Base-by-base conservation (phyloP, 1,140 invertebrate genomes). In the Popillia japonica region DNA sequence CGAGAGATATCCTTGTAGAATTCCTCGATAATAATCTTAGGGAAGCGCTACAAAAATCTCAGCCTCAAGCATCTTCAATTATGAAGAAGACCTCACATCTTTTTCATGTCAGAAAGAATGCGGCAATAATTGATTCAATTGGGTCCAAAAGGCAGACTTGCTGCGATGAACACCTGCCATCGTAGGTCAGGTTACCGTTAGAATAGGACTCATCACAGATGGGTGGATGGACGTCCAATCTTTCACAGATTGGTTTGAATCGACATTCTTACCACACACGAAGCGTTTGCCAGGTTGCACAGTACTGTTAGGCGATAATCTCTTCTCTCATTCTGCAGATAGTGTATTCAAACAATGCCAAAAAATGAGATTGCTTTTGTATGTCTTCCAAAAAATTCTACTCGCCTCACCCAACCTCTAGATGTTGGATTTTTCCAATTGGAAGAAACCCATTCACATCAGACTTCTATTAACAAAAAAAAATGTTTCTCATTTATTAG, bases 51-150 rank as follows among this genome's bases (percentile, higher is more conserved):
- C 40, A 75, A 75, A 44, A 34, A 11, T 73, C n/a, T 40, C 72
- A 73, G 72, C 27, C 7, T 27, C 2, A 0, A 44, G 20, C 59
- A 9, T 64, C 1, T 64, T 79, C 23, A 86, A 86, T 79, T 87
- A 86, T 80, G 86, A 87, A 79, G 87, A 87, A 79, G 87, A 86
- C 27, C 27, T 34, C 4, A 34, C 27, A 75, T 81, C 40, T 40
- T 74, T 40, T 64, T 75, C 59, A 82, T 77, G 72, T 10, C 79
- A 55, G 64, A 59, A 61, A 77, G 1, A 27, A 41, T 81, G 9
- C 81, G 78, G 75, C 11, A n/a, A 8, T 75, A 78, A 10, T 83
- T 81, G 82, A 80, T 76, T 27, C 73, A 82, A 75, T 40, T 40
- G 61, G 77, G 79, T 44, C 81, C 82, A 4, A 20, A 20, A 20